phyloP scores from a whole-genome alignment of 2,113 vertebrate genomes.

The Lanius ludovicianus region DNA sequence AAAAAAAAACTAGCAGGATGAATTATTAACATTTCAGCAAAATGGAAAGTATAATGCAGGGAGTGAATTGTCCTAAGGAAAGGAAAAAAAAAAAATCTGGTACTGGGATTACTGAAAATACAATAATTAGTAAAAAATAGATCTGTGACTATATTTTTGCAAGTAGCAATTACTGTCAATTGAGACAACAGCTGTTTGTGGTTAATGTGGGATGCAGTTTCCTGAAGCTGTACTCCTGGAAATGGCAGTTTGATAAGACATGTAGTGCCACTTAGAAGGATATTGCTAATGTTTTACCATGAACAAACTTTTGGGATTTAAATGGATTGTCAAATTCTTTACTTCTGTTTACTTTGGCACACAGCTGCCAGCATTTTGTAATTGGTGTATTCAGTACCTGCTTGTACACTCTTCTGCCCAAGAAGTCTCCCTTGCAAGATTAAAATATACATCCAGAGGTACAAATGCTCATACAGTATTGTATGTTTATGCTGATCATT shows the following conservation, averaged over 20 bases:
- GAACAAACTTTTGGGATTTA: not conserved
- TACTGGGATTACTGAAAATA: not conserved
- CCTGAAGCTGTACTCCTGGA: not conserved
- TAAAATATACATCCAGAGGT: not conserved
- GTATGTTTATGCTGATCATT: not conserved
- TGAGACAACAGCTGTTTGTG: not conserved
- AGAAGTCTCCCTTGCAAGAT: not conserved
- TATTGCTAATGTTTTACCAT: not conserved
- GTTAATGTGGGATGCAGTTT: not conserved
- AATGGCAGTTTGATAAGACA: not conserved
- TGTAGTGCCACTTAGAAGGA: not conserved
- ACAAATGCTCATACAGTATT: not conserved
- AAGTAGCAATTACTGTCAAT: not conserved
- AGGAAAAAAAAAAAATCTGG: not conserved
- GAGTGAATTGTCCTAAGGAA: not conserved
- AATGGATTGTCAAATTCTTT: not conserved
- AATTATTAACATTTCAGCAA: not conserved
- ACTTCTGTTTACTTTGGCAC: not conserved
- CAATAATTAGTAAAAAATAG: not conserved
- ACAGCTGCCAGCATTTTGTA: not conserved
- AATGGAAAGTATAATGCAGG: not conserved
- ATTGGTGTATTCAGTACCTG: not conserved
- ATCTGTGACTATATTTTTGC: not conserved
- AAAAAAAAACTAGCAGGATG: not conserved
- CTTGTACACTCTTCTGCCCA: not conserved